A percentile compares a stretch with the other conserved stretches of the same genome.
phyloP scores from a whole-genome alignment of 2,113 vertebrate genomes.

The Psilopsiagon aurifrons region DNA sequence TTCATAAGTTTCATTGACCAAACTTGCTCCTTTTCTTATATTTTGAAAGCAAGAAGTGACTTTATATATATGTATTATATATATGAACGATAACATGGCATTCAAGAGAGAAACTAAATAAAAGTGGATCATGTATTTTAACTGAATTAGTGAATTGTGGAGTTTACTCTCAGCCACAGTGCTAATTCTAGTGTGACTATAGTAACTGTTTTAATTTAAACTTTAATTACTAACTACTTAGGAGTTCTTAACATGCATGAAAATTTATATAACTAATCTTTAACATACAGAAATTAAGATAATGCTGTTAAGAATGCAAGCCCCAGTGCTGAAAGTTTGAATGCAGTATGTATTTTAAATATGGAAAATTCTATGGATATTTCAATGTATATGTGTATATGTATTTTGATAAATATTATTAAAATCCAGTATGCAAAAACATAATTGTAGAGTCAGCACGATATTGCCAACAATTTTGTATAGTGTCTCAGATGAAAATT shows the following conservation, averaged over 20 bases:
- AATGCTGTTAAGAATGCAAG: not conserved
- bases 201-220: not conserved
- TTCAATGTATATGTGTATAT: not conserved
- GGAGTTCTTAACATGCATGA: not conserved
- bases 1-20: not conserved
- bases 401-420: not conserved
- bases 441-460: not conserved
- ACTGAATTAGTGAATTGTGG: not conserved
- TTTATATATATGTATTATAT: not conserved
- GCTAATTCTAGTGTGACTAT: not conserved
- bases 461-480: not conserved
- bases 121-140: not conserved
- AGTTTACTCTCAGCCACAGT: not conserved
- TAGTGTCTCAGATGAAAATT: not conserved
- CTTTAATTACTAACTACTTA: not conserved
- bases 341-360: not conserved
- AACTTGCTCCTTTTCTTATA: not conserved
- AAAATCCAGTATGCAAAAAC: not conserved
- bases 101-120: not conserved
- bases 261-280: not conserved
- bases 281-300: not conserved
- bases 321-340: not conserved
- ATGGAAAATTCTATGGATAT: not conserved
- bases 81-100: not conserved
- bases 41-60: not conserved